phyloP scores from a whole-genome alignment of 2,113 vertebrate genomes.

The Bambusicola thoracicus region DNA sequence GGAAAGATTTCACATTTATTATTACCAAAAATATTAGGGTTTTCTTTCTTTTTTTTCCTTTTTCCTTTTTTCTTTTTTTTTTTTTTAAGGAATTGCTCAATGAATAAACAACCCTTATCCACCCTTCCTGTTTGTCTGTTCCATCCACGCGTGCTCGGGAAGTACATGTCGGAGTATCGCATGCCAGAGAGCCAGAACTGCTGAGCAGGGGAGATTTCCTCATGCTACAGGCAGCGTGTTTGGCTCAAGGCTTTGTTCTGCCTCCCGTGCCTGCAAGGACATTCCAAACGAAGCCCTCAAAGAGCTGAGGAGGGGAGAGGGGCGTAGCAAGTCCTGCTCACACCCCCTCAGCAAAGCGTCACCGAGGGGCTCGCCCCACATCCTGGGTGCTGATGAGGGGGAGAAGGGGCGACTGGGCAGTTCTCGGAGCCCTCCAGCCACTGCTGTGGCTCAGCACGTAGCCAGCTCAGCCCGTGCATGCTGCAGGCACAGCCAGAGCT shows the following conservation, averaged over 20 bases:
- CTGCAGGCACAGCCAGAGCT: not conserved
- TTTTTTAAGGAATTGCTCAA: constrained; percentile 57
- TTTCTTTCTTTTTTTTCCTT: constrained; percentile 42
- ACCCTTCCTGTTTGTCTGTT: constrained; percentile 52
- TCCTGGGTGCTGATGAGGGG: no score
- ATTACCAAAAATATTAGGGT: constrained; percentile 75
- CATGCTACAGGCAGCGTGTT: not conserved
- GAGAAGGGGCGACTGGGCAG: not conserved
- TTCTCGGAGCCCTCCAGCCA: not conserved
- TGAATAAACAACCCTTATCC: constrained; percentile 76
- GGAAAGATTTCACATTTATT: constrained; percentile 72
- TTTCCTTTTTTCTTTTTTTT: constrained; percentile 7
- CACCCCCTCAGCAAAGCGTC: not conserved
- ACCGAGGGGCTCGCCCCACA: not conserved
- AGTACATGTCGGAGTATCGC: not conserved
- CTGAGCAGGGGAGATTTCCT: constrained; percentile 30
- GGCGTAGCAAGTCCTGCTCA: not conserved
- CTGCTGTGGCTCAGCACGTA: not conserved
- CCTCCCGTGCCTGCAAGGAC: not conserved
- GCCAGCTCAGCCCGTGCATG: no score
- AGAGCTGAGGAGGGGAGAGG: not conserved
- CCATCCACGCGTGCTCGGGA: not conserved
- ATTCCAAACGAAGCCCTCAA: not conserved
- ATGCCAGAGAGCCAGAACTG: constrained; percentile 39
- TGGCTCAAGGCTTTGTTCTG: constrained; percentile 22